Base-by-base conservation (phyloP, 2,113 vertebrate species). In the Oncorhynchus masou region DNA sequence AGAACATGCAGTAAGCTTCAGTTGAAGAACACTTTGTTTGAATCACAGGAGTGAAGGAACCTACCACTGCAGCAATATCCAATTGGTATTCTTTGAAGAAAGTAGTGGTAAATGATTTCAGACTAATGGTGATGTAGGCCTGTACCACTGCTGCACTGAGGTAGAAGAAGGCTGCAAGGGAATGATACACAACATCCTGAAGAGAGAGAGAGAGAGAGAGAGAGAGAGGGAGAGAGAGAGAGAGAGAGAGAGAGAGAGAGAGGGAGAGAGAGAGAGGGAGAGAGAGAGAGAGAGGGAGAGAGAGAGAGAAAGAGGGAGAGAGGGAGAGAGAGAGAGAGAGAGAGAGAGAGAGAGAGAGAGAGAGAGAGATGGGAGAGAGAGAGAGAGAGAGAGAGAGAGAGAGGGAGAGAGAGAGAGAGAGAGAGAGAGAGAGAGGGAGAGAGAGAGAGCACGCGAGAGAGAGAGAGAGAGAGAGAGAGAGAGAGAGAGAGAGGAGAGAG, bases 41-140 rank as follows among this genome's bases (percentile, higher is more conserved):
- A 27, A 16, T 8, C 6, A 25, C 15, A 51, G 20, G 12, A 2
- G 48, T 51, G 39, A 22, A 65, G 29, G 1, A 3, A 64, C 90
- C 74, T 85, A 96, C 95, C 93, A 93, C 93, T 3, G 95, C 95
- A 81, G 95, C 76, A 11, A 95, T 86, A 51, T 93, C 85, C 81
- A 93, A 88, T 31, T 72, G 73, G 80, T 93, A 94, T 5, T 0
- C 15, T 72, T 88, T 90, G 73, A 11, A 39, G 1, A 0, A 1
- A 13, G 1, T 16, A 16, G 2, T 54, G 3, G 0, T 1, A 20
- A 0, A 25, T 7, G 31, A 57, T 0, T 78, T 4, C 45, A 2
- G 0, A 0, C 0, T 0, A 54, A 91, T 74, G 0, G 93, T 95
- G 1, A 39, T 0, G 0, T 0, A 64, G 9, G 94, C 93, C 83